Evolutionary conservation across 1,140 invertebrate genomes (phyloP).

Genomic region (Achroia grisella): DNA sequence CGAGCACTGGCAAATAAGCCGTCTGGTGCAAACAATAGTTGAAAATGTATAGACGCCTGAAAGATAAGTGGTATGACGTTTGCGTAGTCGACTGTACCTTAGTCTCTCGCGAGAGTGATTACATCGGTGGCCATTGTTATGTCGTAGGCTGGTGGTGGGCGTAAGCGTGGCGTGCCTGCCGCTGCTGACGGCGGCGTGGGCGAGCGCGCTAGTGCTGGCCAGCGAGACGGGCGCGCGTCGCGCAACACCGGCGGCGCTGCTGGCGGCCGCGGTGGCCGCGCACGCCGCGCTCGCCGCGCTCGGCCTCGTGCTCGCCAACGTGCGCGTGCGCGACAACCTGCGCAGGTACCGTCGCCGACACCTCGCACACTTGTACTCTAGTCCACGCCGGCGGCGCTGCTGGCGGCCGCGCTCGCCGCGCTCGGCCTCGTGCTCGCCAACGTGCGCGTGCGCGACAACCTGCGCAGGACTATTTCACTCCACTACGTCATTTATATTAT

Average conservation of each 20-base stretch:
- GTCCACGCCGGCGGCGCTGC: not conserved
- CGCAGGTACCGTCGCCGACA: slow-evolving; percentile 31
- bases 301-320: slow-evolving; percentile 89
- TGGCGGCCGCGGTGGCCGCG: slow-evolving; percentile 80
- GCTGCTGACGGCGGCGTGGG: slow-evolving; percentile 46
- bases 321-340: slow-evolving; percentile 82
- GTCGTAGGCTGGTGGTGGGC: slow-evolving; percentile 39
- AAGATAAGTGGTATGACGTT: too few species aligned
- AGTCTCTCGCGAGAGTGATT: not conserved
- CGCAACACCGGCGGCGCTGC: slow-evolving; percentile 80
- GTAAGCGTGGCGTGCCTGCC: slow-evolving; percentile 50
- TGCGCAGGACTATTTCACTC: too few species aligned
- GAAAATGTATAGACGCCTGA: too few species aligned
- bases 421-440: slow-evolving; percentile 91
- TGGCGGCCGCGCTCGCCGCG: slow-evolving; percentile 85
- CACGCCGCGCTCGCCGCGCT: slow-evolving; percentile 86
- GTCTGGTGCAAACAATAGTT: too few species aligned
- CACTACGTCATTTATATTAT: too few species aligned
- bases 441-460: slow-evolving; percentile 81
- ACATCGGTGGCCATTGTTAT: not conserved
- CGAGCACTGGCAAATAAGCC: too few species aligned
- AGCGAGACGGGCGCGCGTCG: slow-evolving; percentile 45
- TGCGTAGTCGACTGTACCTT: not conserved
- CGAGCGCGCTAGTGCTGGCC: slow-evolving; percentile 45
- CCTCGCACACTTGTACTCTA: not conserved